Percentiles rank a stretch among this genome's conserved stretches.
These are phyloP conservation scores for Eristalis intricaria DNA, from an alignment of 2,888 invertebrate species.

Conservation along the genomic window DNA sequence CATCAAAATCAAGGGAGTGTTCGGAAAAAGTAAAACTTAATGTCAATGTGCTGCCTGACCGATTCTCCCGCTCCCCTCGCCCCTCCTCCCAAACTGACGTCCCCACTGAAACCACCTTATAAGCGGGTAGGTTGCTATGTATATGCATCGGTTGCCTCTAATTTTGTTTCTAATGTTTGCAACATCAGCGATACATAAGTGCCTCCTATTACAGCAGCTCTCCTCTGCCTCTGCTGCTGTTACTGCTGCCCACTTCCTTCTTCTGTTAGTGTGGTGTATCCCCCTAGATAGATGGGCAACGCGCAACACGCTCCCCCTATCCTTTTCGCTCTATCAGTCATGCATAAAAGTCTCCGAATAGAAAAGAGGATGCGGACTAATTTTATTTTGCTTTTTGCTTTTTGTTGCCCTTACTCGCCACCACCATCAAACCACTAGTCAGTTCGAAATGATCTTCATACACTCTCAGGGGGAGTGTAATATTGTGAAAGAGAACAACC, in stretches of 20 bases:
- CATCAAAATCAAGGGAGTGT: not conserved
- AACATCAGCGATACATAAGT: slow-evolving; percentile 9
- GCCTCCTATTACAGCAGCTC: slow-evolving; percentile 48
- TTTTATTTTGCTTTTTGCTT: slow-evolving; percentile 5
- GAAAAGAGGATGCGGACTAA: slow-evolving; percentile 69
- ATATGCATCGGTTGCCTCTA: slow-evolving; percentile 23
- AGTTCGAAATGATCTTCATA: slow-evolving; percentile 25
- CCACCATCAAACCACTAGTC: not conserved
- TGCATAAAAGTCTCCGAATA: slow-evolving; percentile 64
- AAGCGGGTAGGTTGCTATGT: not conserved
- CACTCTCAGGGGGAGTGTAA: slow-evolving; percentile 9
- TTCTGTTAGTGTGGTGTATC: not conserved
- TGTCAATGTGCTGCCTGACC: slow-evolving; percentile 1
- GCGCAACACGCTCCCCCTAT: slow-evolving; percentile 49
- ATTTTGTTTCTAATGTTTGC: slow-evolving; percentile 42
- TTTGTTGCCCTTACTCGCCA: slow-evolving; percentile 37
- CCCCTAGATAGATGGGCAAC: not conserved
- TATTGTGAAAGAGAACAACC: not conserved
- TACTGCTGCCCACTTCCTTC: not conserved
- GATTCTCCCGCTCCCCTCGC: not conserved
- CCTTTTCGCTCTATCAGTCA: slow-evolving; percentile 72
- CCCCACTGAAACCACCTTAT: not conserved
- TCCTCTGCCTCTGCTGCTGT: slow-evolving; percentile 7
- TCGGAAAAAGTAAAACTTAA: not conserved
- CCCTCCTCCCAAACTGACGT: not conserved